Percentiles rank a stretch among this genome's conserved stretches.
Evolutionary conservation across 2,888 invertebrate genomes (phyloP).

Genomic region (Hyposoter didymator): DNA sequence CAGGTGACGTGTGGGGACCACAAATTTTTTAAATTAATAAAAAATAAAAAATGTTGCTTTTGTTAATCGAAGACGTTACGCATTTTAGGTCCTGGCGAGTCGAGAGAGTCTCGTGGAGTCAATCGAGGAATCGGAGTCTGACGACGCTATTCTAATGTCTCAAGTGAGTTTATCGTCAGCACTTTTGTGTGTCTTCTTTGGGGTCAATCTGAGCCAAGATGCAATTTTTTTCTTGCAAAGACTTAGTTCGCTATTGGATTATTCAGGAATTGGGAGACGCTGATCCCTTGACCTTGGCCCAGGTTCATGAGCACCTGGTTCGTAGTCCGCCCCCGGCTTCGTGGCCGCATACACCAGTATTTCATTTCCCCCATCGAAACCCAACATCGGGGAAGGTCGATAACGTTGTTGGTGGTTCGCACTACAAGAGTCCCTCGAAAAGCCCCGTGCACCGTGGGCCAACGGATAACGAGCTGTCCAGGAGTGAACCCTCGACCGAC

Average conservation of each 20-base stretch:
- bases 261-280: conserved; percentile 85
- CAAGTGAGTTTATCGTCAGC: conserved; percentile 85
- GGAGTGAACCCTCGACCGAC: conserved; percentile 80
- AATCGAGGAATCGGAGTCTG: conserved; percentile 90
- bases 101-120: conserved; percentile 91
- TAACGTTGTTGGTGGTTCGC: conserved; percentile 66
- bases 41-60: conserved; percentile 3
- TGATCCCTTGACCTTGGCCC: conserved; percentile 90
- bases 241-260: background rate
- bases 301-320: conserved; percentile 93
- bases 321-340: conserved; percentile 92
- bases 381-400: conserved; percentile 75
- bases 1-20: conserved; percentile 85
- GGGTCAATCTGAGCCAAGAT: too few species aligned
- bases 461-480: conserved; percentile 78
- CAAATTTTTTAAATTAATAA: background rate
- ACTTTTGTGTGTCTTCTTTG: background rate
- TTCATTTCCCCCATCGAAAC: conserved; percentile 86
- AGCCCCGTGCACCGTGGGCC: conserved; percentile 71
- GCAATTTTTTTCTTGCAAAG: background rate
- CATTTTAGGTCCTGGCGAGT: conserved; percentile 89
- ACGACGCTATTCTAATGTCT: conserved; percentile 91
- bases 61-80: background rate
- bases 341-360: conserved; percentile 89
- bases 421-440: conserved; percentile 78